Evolutionary conservation across 2,888 invertebrate genomes (phyloP), one percentile per base, ranked within the genome.

Genomic region (Siphonodentalium dalli): DNA sequence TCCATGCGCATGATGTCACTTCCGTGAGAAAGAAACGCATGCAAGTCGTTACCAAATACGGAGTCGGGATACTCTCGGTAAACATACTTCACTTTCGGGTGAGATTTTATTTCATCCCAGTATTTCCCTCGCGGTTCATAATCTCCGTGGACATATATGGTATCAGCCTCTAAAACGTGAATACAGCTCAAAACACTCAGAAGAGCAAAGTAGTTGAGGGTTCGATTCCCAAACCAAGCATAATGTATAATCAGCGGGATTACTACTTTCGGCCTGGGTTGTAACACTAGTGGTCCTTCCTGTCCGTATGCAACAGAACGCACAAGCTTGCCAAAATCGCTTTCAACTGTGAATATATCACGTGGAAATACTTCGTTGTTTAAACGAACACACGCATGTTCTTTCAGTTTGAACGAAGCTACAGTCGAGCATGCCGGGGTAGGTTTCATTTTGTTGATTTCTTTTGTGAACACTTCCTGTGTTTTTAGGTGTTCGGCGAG

Each of bases 161-260:
- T 49, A 8, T 74, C 71, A 21, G 72, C 69, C 37, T 65, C 55
- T 8, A 68, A 60, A 1, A 75, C 66, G 43, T 64, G 63, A 3
- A 75, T 49, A 24, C 66, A 46, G 45, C 72, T 71, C 15, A 71
- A 54, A 6, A 70, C 52, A 47, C 71, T 71, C 28, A 75, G 55
- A 50, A 66, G 73, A 45, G 64, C 61, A 20, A 71, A 63, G 35
- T 63, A 74, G 34, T 65, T 59, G 48, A 75, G 54, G n/a, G 44
- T 11, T 8, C 61, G 53, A 20, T 69, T 62, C 0, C 73, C 75
- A 9, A 74, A 42, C 74, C 74, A 74, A 6, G 73, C 66, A 62
- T 74, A 74, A 47, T 75, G 75, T 13, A 65, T 71, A 20, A 75
- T 72, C 39, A 72, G 71, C 4, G 75, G 75, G n/a, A 75, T 66